These are phyloP conservation scores for Hippocampus guttulatus DNA, from an alignment of 2,113 vertebrate species.

Conservation along the genomic window DNA sequence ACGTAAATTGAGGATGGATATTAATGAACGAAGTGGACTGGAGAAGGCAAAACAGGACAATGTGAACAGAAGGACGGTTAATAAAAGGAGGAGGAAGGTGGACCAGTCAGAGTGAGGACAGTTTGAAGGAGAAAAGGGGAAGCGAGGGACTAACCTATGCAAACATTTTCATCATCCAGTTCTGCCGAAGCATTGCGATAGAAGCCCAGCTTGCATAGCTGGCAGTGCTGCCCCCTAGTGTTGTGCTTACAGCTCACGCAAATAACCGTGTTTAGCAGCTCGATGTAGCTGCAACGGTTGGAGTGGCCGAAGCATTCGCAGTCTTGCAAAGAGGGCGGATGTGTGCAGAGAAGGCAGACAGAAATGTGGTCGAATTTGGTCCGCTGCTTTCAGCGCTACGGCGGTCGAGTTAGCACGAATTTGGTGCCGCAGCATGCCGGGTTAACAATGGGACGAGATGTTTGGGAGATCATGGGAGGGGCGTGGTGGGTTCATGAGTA, in stretches of 20 bases:
- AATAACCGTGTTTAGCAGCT: slow-evolving; percentile 97
- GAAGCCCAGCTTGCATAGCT: slow-evolving; percentile 98
- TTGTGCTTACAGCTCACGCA: slow-evolving; percentile 99
- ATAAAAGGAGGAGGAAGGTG: slow-evolving; percentile 17
- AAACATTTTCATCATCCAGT: slow-evolving; percentile 98
- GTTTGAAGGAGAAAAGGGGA: slow-evolving; percentile 41
- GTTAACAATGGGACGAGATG: slow-evolving; percentile 64
- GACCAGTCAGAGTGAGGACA: slow-evolving; percentile 33
- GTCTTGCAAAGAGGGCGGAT: slow-evolving; percentile 84
- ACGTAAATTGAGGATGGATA: slow-evolving; percentile 5
- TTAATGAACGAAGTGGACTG: slow-evolving; percentile 1
- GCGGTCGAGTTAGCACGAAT: slow-evolving; percentile 61
- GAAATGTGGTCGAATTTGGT: slow-evolving; percentile 54
- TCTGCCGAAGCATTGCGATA: slow-evolving; percentile 97
- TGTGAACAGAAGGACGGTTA: slow-evolving; percentile 19
- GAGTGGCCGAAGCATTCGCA: slow-evolving; percentile 99
- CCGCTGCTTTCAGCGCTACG: slow-evolving; percentile 50
- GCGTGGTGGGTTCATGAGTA: slow-evolving; percentile 47
- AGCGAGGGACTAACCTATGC: slow-evolving; percentile 93
- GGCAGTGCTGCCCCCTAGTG: slow-evolving; percentile 99
- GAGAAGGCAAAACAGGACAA: slow-evolving; percentile 25
- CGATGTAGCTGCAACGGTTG: slow-evolving; percentile 99
- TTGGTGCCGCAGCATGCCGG: slow-evolving; percentile 80
- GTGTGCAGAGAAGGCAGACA: slow-evolving; percentile 49
- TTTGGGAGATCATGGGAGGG: slow-evolving; percentile 18